Base-by-base conservation (phyloP, 1,140 invertebrate genomes). In the Drosophila nigromelanica region DNA sequence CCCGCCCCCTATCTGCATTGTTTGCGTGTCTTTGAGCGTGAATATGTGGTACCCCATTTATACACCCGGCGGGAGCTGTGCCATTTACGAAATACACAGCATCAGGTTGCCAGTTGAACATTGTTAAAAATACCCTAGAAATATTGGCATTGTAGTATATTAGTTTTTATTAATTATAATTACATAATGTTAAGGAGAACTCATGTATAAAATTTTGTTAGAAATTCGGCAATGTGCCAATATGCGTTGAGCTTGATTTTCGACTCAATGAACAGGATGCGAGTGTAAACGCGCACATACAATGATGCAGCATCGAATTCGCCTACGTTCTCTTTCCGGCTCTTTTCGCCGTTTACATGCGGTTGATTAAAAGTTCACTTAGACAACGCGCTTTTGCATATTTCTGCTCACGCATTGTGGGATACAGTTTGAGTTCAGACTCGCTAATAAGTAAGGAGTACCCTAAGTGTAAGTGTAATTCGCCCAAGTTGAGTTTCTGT, bases 41-140 rank as follows among this genome's bases (percentile, higher is more conserved):
- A n/a, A 45, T 42, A 27, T 55, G 45, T 68, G 45, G 33, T 27
- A 60, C 55, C 55, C 14, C 37, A 52, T 54, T 55, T 64, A 58
- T 59, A 60, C 24, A 42, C 80, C 81, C 78, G 67, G 8, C n/a
- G 81, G 81, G 81, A 85, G 74, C 70, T 60, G 70, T 85, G 61
- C 66, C 50, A 86, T 75, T 78, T 86, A 33, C 63, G 14, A 43
- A 40, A 10, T 8, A 21, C 21, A 43, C 35, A 51, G 52, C 45
- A 66, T 55, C 55, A 54, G 42, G 40, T 61, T 61, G 43, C 27
- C 54, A 68, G 62, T 43, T 66, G 43, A 45, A 33, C 35, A 47
- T 15, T 37, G 14, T 30, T 64, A n/a, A 11, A 30, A 12, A 55
- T 72, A 67, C 48, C 50, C 51, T 55, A 50, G 40, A 64, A 35